Evolutionary conservation across 1,140 invertebrate genomes (phyloP).

Genomic region (Ylistrum balloti): DNA sequence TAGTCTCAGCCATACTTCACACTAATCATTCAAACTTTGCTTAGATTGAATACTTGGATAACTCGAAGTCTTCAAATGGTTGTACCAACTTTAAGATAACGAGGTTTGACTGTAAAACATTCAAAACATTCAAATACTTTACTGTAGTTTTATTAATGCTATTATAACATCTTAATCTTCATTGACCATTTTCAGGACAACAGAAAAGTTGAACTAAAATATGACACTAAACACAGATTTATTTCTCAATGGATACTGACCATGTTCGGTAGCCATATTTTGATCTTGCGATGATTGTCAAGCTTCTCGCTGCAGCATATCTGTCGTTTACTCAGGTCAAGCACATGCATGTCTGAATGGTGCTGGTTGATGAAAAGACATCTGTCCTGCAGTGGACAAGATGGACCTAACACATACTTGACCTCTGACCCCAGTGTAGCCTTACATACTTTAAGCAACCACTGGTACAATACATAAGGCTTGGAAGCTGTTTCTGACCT

Average conservation of each 20-base stretch:
- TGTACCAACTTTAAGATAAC: no score
- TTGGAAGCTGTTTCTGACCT: constrained; percentile 36
- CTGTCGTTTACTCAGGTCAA: constrained; percentile 50
- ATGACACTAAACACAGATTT: no score
- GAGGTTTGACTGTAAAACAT: no score
- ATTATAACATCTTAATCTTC: no score
- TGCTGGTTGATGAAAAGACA: constrained; percentile 46
- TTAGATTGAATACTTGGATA: no score
- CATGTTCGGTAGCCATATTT: constrained; percentile 46
- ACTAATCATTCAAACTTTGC: no score
- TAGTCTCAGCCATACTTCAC: no score
- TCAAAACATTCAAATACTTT: no score
- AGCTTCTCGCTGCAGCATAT: constrained; percentile 55
- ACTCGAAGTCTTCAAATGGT: no score
- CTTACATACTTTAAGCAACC: constrained; percentile 51
- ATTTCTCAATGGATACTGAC: neutral
- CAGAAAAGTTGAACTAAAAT: no score
- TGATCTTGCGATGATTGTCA: constrained; percentile 56
- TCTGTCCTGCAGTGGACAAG: constrained; percentile 56
- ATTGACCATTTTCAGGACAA: no score
- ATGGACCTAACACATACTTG: constrained; percentile 57
- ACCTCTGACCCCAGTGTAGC: constrained; percentile 51
- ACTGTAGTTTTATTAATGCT: no score
- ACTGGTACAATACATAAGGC: constrained; percentile 43
- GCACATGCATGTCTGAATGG: constrained; percentile 48